phyloP scores from a whole-genome alignment of 1,140 invertebrate species.

The Pseudomyrmex concolor region DNA sequence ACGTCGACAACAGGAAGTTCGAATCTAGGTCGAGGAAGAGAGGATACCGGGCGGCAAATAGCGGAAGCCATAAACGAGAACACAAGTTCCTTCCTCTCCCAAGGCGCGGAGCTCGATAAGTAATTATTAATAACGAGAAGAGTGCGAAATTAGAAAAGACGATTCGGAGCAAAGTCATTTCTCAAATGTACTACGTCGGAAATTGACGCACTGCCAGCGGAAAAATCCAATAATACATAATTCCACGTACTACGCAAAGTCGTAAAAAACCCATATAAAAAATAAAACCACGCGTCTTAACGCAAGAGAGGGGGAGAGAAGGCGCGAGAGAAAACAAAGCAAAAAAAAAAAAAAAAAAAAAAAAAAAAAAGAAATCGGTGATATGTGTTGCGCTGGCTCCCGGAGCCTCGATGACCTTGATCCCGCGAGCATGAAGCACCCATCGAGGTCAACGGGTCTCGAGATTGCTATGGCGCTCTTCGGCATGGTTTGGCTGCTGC shows the following conservation, averaged over 20 bases:
- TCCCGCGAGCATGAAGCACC: slow-evolving; percentile 82
- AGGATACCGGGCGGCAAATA: slow-evolving; percentile 17
- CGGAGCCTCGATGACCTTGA: slow-evolving; percentile 82
- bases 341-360: not conserved
- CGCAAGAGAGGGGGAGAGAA: not conserved
- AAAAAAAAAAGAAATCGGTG: slow-evolving; percentile 71
- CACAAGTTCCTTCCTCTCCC: not conserved
- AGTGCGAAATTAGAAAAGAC: slow-evolving; percentile 18
- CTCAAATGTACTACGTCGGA: too few relatives aligned
- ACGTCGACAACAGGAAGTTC: not conserved
- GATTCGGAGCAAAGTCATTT: too few relatives aligned
- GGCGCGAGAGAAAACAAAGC: not conserved
- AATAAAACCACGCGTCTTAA: too few relatives aligned
- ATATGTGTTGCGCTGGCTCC: slow-evolving; percentile 81
- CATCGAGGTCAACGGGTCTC: slow-evolving; percentile 78
- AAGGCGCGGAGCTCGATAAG: not conserved
- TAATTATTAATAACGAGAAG: slow-evolving; percentile 22
- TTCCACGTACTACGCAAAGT: too few relatives aligned
- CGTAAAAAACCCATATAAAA: too few relatives aligned
- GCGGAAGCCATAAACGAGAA: slow-evolving; percentile 25
- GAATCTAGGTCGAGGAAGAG: not conserved
- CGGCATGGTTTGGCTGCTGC: slow-evolving; percentile 93
- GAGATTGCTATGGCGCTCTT: slow-evolving; percentile 91
- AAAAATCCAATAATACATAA: too few relatives aligned
- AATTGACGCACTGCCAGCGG: slow-evolving; percentile 26